These are phyloP conservation scores for Girardinus metallicus DNA, from an alignment of 2,797 vertebrate genomes.

Conservation along the genomic window DNA sequence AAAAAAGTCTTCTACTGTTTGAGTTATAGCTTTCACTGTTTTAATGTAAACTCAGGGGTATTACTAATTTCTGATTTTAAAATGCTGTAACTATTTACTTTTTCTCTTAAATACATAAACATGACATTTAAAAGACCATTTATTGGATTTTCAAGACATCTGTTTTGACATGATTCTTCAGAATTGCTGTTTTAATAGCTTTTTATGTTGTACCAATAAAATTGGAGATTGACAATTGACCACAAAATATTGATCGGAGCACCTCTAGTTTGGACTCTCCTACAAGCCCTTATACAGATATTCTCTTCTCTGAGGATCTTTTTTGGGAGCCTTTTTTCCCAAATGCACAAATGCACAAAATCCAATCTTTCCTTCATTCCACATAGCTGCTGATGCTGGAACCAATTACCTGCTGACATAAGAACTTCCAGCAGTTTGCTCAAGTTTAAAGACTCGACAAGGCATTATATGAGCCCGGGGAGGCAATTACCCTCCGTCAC, in stretches of 20 bases:
- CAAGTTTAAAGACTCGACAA: conserved; percentile 79
- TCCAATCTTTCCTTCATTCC: conserved; percentile 64
- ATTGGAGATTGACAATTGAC: neutral
- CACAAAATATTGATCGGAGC: neutral
- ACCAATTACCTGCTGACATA: conserved; percentile 81
- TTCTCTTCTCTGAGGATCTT: conserved; percentile 41
- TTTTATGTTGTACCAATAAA: neutral
- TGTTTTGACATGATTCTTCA: neutral
- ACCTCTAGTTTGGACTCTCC: neutral
- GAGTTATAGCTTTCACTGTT: neutral
- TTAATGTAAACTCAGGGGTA: neutral
- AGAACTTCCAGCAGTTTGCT: conserved; percentile 81
- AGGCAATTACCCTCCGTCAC: conserved; percentile 80
- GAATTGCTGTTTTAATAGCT: neutral
- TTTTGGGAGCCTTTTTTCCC: conserved; percentile 36
- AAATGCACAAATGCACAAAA: conserved; percentile 45
- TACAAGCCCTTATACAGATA: conserved; percentile 38
- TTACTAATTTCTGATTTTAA: neutral
- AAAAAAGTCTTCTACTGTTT: neutral
- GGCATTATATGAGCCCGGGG: conserved; percentile 77
- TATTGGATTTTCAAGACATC: neutral
- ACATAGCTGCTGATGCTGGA: conserved; percentile 73
- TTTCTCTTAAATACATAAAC: neutral
- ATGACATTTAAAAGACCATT: neutral
- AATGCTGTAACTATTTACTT: neutral